A percentile compares a stretch with the other conserved stretches of the same genome.
phyloP scores from a whole-genome alignment of 1,140 invertebrate genomes.

The Oncopeltus fasciatus region DNA sequence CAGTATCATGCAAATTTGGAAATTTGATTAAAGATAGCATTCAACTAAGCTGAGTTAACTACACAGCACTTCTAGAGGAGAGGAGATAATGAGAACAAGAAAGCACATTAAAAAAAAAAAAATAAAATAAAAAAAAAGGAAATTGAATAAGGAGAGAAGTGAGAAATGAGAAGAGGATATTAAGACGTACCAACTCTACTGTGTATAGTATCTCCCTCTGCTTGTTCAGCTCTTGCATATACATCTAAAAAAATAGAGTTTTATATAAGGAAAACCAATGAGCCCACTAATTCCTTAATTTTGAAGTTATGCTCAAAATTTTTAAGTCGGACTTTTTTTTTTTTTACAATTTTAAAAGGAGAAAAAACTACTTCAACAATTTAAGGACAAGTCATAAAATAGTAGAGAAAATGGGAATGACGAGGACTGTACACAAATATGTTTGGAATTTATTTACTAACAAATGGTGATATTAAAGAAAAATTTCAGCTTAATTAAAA shows the following conservation, averaged over 20 bases:
- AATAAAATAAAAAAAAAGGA: background rate
- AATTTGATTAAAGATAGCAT: too few relatives aligned
- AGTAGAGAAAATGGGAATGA: too few relatives aligned
- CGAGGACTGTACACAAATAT: too few relatives aligned
- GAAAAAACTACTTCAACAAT: too few relatives aligned
- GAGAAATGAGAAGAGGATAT: background rate
- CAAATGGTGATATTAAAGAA: too few relatives aligned
- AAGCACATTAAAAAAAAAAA: slow-evolving; percentile 1
- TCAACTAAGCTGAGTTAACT: background rate
- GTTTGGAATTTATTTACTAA: too few relatives aligned
- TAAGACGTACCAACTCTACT: slow-evolving; percentile 60
- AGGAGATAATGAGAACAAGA: background rate
- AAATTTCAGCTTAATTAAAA: too few relatives aligned
- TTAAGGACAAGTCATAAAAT: too few relatives aligned
- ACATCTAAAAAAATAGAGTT: slow-evolving; percentile 40
- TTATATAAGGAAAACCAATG: background rate
- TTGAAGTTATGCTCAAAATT: too few relatives aligned
- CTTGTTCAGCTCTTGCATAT: slow-evolving; percentile 77
- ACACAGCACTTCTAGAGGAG: background rate
- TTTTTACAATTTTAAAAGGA: too few relatives aligned
- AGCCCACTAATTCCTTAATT: background rate
- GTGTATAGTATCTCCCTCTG: slow-evolving; percentile 70
- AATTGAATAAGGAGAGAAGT: background rate
- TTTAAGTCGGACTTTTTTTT: too few relatives aligned
- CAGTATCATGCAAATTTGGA: too few relatives aligned